Evolutionary conservation across 2,797 vertebrate genomes (phyloP), one percentile per base, ranked within the genome.

Genomic region (Thaleichthys pacificus): DNA sequence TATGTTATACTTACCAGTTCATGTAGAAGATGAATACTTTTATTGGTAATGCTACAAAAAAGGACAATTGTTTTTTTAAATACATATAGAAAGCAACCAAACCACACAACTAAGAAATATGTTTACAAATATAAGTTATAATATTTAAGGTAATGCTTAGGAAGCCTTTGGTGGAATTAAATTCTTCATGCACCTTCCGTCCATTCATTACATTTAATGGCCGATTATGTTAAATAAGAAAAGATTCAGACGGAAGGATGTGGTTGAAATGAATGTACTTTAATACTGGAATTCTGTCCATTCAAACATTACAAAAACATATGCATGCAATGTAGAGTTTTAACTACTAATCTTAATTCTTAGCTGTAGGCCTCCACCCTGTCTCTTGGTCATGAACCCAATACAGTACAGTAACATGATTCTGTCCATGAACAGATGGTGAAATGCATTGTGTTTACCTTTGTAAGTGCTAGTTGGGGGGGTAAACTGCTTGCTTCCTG

Each of bases 401-500:
- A 70, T 66, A 82, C 77, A 66, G 77, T 63, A 82, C 80, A 71
- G 76, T 57, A 74, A 72, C 73, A 66, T 30, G 77, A 75, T 80
- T 82, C 77, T 72, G 85, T 84, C 88, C 81, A 80, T 87, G 82
- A 83, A 84, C 81, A 81, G 73, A 83, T 81, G 81, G 73, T 17
- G 61, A 78, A 70, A 87, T 85, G 79, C 81, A 82, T 76, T 84
- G 35, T 87, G 75, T 87, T 93, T 93, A 93, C 92, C 92, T 93
- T 74, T 57, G 86, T 71, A 72, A 73, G 80, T 80, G 86, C 68
- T 35, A 80, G 82, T 68, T 66, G 65, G 80, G 86, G 83, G 42
- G 77, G 42, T 47, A 84, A 85, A 74, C 81, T 85, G 82, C 87
- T 86, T 88, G 88, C 84, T 75, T 89, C 67, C 75, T 79, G 88